Evolutionary conservation across 2,113 vertebrate genomes (phyloP).

Genomic region (Bagarius yarrelli): DNA sequence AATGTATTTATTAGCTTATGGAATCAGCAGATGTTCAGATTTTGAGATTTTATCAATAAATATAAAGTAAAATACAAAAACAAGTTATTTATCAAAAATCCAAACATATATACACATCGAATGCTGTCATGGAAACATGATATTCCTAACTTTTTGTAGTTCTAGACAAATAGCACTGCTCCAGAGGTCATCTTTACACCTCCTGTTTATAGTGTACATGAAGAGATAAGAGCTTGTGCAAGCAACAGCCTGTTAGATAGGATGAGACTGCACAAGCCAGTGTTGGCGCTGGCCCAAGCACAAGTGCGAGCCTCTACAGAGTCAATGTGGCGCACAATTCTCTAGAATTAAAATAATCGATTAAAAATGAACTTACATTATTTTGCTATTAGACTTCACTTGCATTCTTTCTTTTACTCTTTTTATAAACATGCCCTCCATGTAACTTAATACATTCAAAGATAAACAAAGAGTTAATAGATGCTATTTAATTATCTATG

Average conservation of each 20-base stretch:
- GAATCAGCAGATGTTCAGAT: not conserved
- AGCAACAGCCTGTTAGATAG: not conserved
- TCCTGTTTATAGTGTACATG: constrained; percentile 15
- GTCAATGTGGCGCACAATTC: not conserved
- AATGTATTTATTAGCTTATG: not conserved
- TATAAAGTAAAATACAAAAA: not conserved
- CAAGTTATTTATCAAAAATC: not conserved
- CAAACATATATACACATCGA: not conserved
- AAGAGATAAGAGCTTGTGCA: not conserved
- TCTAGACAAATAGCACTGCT: not conserved
- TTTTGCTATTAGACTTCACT: not conserved
- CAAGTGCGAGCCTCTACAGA: constrained; percentile 7
- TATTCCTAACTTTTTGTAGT: not conserved
- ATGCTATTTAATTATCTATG: not conserved
- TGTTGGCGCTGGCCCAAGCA: not conserved
- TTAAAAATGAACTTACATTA: too few species aligned
- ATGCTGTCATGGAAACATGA: not conserved
- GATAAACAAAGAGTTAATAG: not conserved
- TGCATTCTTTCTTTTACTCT: too few species aligned
- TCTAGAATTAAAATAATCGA: too few species aligned
- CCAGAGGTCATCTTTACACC: not conserved
- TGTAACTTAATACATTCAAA: not conserved
- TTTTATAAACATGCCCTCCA: not conserved
- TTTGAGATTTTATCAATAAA: not conserved
- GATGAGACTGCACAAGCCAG: not conserved